phyloP scores from a whole-genome alignment of 2,113 vertebrate species.

The Calidris pygmaea region DNA sequence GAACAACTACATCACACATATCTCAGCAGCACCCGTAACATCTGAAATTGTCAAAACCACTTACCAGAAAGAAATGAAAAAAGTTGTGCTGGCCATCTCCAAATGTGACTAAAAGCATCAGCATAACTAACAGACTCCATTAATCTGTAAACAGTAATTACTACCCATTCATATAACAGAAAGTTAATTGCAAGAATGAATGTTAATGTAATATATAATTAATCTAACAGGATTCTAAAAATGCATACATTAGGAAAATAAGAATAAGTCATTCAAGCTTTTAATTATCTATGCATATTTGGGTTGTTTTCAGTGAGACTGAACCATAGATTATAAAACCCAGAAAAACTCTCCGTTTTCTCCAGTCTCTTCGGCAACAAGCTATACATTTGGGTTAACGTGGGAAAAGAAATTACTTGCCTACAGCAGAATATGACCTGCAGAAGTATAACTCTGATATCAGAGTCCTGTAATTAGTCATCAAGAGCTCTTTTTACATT shows the following conservation, averaged over 20 bases:
- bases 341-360: not conserved
- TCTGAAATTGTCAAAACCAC: not conserved
- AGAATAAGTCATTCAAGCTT: not conserved
- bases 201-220: conserved; percentile 18
- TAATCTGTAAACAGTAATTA: conserved; percentile 15
- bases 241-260: not conserved
- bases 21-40: not conserved
- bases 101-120: not conserved
- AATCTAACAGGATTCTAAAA: not conserved
- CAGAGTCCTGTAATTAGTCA: not conserved
- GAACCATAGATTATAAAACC: not conserved
- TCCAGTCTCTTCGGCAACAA: not conserved
- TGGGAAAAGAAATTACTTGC: not conserved
- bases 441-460: not conserved
- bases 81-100: not conserved
- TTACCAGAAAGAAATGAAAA: not conserved
- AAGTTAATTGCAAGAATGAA: not conserved
- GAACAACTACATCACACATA: not conserved
- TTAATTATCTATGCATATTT: not conserved
- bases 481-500: not conserved
- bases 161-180: not conserved
- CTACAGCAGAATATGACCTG: not conserved
- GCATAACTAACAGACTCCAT: not conserved
- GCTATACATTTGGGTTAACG: not conserved
- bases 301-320: not conserved